These are phyloP conservation scores for Prionailurus viverrinus DNA, from an alignment of 2,113 vertebrate genomes.

Conservation along the genomic window DNA sequence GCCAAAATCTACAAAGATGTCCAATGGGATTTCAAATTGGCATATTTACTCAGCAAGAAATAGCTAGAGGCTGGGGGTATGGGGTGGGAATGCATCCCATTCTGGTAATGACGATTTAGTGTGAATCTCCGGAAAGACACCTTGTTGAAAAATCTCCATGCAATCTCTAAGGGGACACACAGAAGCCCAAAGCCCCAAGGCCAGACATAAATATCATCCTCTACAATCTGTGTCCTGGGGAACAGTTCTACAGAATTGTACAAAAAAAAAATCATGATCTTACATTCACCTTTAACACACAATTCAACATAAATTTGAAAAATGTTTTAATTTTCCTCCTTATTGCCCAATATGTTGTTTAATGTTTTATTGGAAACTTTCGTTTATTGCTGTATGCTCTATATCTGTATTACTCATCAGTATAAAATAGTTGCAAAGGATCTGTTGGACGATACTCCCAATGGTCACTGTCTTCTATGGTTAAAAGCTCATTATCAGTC, in stretches of 20 bases:
- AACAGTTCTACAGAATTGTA: slow-evolving; percentile 57
- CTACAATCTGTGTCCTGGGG: slow-evolving; percentile 31
- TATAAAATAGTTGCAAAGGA: slow-evolving; percentile 25
- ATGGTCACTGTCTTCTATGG: slow-evolving; percentile 4
- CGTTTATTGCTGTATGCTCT: neutral
- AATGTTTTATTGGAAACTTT: slow-evolving; percentile 45
- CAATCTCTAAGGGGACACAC: slow-evolving; percentile 64
- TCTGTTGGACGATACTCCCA: neutral
- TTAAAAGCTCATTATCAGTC: slow-evolving; percentile 49
- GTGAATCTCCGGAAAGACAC: slow-evolving; percentile 75
- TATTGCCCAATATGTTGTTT: slow-evolving; percentile 31
- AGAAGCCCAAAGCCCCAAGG: slow-evolving; percentile 55
- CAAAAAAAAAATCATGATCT: slow-evolving; percentile 60
- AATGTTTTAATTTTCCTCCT: slow-evolving; percentile 65
- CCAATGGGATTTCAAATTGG: slow-evolving; percentile 76
- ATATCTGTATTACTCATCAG: slow-evolving; percentile 35
- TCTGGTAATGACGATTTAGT: slow-evolving; percentile 61
- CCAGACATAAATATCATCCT: slow-evolving; percentile 37
- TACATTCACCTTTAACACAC: slow-evolving; percentile 52
- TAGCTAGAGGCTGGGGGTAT: slow-evolving; percentile 54
- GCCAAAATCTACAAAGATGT: slow-evolving; percentile 79
- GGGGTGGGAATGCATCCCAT: slow-evolving; percentile 56
- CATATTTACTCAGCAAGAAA: slow-evolving; percentile 68
- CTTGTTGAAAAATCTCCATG: slow-evolving; percentile 75
- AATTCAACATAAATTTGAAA: slow-evolving; percentile 69